phyloP scores from a whole-genome alignment of 2,797 vertebrate genomes.

The Falco peregrinus region DNA sequence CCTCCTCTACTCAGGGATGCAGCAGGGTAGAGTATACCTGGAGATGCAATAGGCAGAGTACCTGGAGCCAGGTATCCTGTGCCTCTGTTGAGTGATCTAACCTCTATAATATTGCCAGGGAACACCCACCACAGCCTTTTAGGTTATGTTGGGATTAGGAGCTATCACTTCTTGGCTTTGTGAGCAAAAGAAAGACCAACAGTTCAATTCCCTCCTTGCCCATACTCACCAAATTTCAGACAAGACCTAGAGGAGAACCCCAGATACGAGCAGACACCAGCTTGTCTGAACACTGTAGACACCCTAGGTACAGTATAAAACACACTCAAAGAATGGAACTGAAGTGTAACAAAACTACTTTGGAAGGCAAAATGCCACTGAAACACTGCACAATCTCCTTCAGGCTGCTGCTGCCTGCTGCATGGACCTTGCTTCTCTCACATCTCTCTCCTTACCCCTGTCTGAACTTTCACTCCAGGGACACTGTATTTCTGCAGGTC shows the following conservation, averaged over 20 bases:
- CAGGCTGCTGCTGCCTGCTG: neutral
- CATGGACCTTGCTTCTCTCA: neutral
- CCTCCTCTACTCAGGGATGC: neutral
- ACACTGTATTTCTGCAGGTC: neutral
- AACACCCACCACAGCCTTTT: neutral
- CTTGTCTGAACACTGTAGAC: neutral
- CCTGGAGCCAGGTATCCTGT: neutral
- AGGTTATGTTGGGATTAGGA: neutral
- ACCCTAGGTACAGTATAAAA: neutral
- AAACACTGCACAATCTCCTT: neutral
- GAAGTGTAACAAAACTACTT: neutral
- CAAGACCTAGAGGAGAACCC: neutral
- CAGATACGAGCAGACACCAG: neutral
- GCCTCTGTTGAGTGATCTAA: neutral
- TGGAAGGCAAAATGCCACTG: neutral
- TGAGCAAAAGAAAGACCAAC: neutral
- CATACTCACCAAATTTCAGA: neutral
- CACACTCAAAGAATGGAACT: neutral
- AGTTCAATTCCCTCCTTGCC: neutral
- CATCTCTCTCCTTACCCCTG: neutral
- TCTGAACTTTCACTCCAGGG: neutral
- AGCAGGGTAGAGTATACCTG: neutral
- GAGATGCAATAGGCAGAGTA: neutral
- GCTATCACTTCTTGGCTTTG: neutral
- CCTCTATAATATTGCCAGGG: too few relatives aligned